Evolutionary conservation across 35 echinoderm and acorn worm species (phyloP).

Genomic region (Acanthaster planci): DNA sequence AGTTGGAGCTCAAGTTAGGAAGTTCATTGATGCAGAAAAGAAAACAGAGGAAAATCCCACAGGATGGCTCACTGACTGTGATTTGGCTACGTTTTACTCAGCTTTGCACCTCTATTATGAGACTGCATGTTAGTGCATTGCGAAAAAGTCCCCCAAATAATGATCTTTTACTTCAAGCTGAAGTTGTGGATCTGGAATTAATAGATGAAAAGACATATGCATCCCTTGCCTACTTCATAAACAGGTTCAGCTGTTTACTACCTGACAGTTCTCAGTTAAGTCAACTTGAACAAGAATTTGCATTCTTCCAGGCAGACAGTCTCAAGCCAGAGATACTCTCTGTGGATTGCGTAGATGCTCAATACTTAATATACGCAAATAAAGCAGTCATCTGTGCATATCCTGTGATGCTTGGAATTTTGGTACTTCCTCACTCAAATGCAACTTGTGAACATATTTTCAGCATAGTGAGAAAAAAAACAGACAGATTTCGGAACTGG

Average conservation of each 20-base stretch:
- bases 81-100: not conserved
- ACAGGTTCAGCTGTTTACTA: constrained; percentile 30
- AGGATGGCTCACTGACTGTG: not conserved
- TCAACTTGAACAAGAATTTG: constrained; percentile 40
- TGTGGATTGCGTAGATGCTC: constrained; percentile 14
- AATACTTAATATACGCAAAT: constrained; percentile 18
- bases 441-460: constrained; percentile 33
- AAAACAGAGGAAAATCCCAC: not conserved
- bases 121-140: constrained; percentile 31
- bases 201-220: constrained; percentile 17
- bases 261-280: not conserved
- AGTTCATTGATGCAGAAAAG: not conserved
- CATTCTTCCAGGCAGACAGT: constrained; percentile 27
- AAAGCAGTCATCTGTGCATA: not conserved
- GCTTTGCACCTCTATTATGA: not conserved
- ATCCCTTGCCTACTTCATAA: constrained; percentile 17
- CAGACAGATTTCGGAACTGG: too few relatives aligned
- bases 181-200: constrained; percentile 16
- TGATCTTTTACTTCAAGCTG: constrained; percentile 14
- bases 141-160: constrained; percentile 8
- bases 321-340: not conserved
- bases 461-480: constrained; percentile 13
- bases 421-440: constrained; percentile 48
- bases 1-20: constrained; percentile 32
- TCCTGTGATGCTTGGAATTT: not conserved